Evolutionary conservation across 2,113 vertebrate species (phyloP).

Genomic region (Todiramphus chloris): DNA sequence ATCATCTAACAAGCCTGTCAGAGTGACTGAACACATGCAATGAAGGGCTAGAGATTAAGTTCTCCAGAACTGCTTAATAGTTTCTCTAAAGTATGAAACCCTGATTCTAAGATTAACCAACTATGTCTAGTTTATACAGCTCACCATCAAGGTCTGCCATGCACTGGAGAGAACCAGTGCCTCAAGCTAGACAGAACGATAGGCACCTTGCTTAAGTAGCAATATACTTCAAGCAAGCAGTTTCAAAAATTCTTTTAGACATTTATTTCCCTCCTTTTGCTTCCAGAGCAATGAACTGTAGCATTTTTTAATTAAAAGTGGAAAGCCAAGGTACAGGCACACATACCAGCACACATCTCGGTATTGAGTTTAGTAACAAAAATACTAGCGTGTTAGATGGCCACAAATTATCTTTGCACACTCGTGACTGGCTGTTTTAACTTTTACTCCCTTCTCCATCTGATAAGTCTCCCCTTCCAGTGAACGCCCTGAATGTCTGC

Average conservation of each 20-base stretch:
- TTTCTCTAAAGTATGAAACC: background rate
- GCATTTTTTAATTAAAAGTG: slow-evolving; percentile 37
- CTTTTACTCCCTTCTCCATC: background rate
- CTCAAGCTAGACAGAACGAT: background rate
- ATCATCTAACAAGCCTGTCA: background rate
- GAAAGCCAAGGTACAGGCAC: background rate
- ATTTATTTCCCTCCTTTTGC: slow-evolving; percentile 34
- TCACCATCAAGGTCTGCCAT: background rate
- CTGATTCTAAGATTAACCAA: background rate
- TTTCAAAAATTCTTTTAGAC: slow-evolving; percentile 43
- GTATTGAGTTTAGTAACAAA: background rate
- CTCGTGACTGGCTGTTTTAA: background rate
- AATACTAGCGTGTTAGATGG: background rate
- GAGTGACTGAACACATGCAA: background rate
- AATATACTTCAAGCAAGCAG: background rate
- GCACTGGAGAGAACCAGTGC: slow-evolving; percentile 51
- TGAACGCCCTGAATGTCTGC: background rate
- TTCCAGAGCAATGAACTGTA: slow-evolving; percentile 58
- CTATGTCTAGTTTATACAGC: background rate
- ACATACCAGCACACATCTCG: slow-evolving; percentile 14
- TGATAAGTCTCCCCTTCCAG: background rate
- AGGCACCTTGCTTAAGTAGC: background rate
- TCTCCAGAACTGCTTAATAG: background rate
- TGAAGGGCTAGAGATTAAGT: background rate
- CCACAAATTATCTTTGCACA: background rate